Evolutionary conservation across 2,888 invertebrate species (phyloP), one percentile per base, ranked within the genome.

Genomic region (Thymelicus acteon): DNA sequence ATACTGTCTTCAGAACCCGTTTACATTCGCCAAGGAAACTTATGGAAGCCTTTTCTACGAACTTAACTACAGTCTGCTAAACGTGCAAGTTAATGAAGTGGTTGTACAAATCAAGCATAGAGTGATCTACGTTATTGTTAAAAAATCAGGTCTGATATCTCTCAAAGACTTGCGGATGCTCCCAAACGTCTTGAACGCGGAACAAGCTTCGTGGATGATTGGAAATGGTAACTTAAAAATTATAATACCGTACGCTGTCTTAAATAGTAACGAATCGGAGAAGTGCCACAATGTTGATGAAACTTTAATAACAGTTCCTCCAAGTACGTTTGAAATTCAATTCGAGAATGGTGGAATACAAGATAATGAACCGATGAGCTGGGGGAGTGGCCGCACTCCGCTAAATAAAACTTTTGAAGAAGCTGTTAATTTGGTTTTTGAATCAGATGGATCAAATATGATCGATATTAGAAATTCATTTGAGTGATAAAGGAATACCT

Each of bases 101-200:
- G n/a, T 19, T 15, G 64, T 72, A 0, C 63, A 19, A 72, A 72
- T 65, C 15, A 60, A 68, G 57, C 47, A 72, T 40, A 54, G 19
- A 6, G 65, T 72, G 13, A 39, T 72, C 19, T 68, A 54, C 39
- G 60, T 70, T n/a, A 64, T 37, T 7, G 67, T 40, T n/a, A 15
- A 60, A 6, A 49, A 68, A 10, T n/a, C 37, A 8, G 72, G 64
- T 13, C 12, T 52, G 4, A 44, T 6, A 0, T 8, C 10, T 5
- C 60, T 64, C 40, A 47, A 64, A 19, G 68, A 68, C 19, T 48
- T 72, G 24, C 60, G 72, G n/a, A 61, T 72, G 12, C 58, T 72
- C 10, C 64, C 72, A 40, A 49, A 47, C 39, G 48, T 68, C 37
- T 24, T 72, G 12, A 24, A 72, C 7, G 12, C 60, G 6, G 2